phyloP scores from a whole-genome alignment of 2,888 invertebrate species.

The Rhingia rostrata region DNA sequence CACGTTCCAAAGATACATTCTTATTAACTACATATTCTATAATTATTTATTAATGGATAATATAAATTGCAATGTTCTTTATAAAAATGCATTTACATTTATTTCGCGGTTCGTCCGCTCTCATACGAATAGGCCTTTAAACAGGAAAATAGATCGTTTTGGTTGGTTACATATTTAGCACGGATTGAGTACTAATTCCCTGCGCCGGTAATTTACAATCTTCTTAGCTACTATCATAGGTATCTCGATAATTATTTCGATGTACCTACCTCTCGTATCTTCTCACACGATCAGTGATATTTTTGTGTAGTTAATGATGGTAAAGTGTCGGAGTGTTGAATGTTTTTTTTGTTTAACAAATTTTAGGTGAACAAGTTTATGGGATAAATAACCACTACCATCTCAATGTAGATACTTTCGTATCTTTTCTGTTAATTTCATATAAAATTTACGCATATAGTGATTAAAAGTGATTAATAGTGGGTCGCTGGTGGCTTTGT shows the following conservation, averaged over 20 bases:
- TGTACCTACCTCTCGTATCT: slow-evolving; percentile 41
- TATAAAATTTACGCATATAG: slow-evolving; percentile 20
- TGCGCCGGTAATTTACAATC: slow-evolving; percentile 26
- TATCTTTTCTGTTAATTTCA: slow-evolving; percentile 23
- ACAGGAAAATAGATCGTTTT: no score
- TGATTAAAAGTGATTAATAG: slow-evolving; percentile 45
- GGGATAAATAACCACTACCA: slow-evolving; percentile 11
- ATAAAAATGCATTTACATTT: not conserved
- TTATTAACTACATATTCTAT: no score
- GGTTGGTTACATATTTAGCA: no score
- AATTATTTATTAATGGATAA: no score
- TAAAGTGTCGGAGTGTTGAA: slow-evolving; percentile 29
- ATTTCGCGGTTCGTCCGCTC: no score
- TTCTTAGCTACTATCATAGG: not conserved
- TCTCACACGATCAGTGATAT: slow-evolving; percentile 53
- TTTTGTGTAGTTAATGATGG: slow-evolving; percentile 4
- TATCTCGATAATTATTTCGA: slow-evolving; percentile 26
- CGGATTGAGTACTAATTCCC: no score
- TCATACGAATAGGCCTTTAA: no score
- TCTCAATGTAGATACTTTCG: slow-evolving; percentile 30
- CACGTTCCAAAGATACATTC: no score
- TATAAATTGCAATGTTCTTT: no score
- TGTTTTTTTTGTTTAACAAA: not conserved
- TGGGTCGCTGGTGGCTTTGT: slow-evolving; percentile 24
- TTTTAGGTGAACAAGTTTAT: slow-evolving; percentile 34